These are phyloP conservation scores for Mythimna ferrago DNA, from an alignment of 2,888 invertebrate genomes.

Conservation along the genomic window DNA sequence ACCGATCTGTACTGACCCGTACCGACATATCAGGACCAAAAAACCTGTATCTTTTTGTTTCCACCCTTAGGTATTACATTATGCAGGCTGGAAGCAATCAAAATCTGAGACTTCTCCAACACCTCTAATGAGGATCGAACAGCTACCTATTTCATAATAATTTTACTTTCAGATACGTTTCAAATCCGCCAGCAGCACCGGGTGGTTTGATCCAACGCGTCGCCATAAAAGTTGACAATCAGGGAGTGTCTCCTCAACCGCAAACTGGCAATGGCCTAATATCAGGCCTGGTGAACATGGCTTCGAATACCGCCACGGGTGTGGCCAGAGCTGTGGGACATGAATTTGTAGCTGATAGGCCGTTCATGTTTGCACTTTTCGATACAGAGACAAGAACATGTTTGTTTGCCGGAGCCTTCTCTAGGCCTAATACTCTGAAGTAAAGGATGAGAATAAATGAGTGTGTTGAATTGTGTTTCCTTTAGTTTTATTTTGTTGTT, in stretches of 20 bases:
- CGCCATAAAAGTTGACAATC: conserved; percentile 57
- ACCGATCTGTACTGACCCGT: no score
- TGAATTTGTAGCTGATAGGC: conserved; percentile 68
- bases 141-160: not conserved
- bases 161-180: conserved; percentile 57
- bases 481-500: not conserved
- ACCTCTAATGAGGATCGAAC: not conserved
- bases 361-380: conserved; percentile 69
- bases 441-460: conserved; percentile 6
- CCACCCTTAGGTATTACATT: no score
- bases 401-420: conserved; percentile 65
- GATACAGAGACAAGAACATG: conserved; percentile 66
- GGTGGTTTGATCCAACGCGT: conserved; percentile 59
- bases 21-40: no score
- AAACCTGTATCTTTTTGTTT: no score
- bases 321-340: conserved; percentile 59
- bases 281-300: conserved; percentile 26
- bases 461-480: not conserved
- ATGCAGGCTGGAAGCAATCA: not conserved
- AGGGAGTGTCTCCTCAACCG: conserved; percentile 55
- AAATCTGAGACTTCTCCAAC: no score
- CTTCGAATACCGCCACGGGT: conserved; percentile 51
- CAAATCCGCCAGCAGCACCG: conserved; percentile 62
- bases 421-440: conserved; percentile 48
- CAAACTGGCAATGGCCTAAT: conserved; percentile 12